A percentile compares a stretch with the other conserved stretches of the same genome.
Evolutionary conservation across 92 coral and sea anemone genomes (phyloP).

Genomic region (Phenganax stokvisi): DNA sequence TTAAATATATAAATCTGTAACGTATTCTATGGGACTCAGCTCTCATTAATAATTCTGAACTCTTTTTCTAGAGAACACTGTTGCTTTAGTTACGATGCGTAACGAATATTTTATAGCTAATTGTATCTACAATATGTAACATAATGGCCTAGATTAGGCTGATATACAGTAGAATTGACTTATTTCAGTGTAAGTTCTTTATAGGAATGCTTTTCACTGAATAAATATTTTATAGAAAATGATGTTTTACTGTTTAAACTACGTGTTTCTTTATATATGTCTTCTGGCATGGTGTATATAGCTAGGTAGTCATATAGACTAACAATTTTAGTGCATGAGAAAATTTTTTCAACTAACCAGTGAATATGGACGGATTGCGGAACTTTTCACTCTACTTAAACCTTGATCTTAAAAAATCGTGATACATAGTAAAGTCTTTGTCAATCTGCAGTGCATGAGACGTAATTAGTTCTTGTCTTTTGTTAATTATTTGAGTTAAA

Average conservation of each 20-base stretch:
- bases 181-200: neutral
- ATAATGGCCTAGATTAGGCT: constrained; percentile 36
- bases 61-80: constrained; percentile 7
- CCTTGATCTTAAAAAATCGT: too few species aligned
- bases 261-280: too few species aligned
- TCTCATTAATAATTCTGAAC: constrained; percentile 21
- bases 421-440: too few species aligned
- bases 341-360: too few species aligned
- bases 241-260: neutral
- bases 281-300: too few species aligned
- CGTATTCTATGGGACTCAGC: constrained; percentile 1
- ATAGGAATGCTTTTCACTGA: constrained; percentile 7
- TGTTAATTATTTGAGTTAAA: too few species aligned
- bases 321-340: too few species aligned
- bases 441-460: too few species aligned
- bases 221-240: neutral
- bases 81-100: constrained; percentile 36
- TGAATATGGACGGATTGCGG: too few species aligned
- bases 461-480: too few species aligned
- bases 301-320: too few species aligned
- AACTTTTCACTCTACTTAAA: too few species aligned
- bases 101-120: neutral
- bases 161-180: neutral
- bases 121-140: neutral
- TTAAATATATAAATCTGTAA: neutral